phyloP scores from a whole-genome alignment of 2,113 vertebrate species.

The Oryzias javanicus region DNA sequence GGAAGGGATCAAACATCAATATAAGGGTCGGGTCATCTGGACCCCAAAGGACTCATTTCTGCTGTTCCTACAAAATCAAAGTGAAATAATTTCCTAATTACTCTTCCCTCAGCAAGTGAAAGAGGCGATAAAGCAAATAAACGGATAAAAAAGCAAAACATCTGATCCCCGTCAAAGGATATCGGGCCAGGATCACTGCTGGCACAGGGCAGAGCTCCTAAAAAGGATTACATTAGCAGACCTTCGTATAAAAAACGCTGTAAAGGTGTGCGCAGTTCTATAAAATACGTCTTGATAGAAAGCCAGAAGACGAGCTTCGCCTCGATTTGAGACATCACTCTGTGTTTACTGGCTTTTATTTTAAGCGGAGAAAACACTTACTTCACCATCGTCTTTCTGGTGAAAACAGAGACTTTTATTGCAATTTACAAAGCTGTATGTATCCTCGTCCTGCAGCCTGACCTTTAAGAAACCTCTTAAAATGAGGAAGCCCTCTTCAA shows the following conservation, averaged over 20 bases:
- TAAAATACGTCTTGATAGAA: not conserved
- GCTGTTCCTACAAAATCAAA: conserved; percentile 51
- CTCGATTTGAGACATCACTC: not conserved
- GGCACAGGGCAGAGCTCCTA: conserved; percentile 22
- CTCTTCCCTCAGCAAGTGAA: no score
- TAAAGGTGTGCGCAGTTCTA: not conserved
- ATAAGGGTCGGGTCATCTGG: no score
- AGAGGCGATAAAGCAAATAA: no score
- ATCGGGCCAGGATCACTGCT: conserved; percentile 28
- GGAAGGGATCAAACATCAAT: no score
- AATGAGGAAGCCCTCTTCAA: conserved; percentile 55
- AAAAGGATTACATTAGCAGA: no score
- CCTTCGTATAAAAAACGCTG: no score
- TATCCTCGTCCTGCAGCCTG: conserved; percentile 47
- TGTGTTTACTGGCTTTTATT: no score
- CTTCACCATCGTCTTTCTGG: conserved; percentile 1
- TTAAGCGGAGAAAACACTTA: no score
- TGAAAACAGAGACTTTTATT: conserved; percentile 20
- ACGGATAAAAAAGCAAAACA: conserved; percentile 41
- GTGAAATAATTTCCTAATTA: conserved; percentile 64
- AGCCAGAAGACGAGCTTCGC: not conserved
- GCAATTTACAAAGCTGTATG: conserved; percentile 40
- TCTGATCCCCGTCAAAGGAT: conserved; percentile 28
- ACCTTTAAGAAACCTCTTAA: conserved; percentile 59
- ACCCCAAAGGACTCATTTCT: conserved; percentile 43